Evolutionary conservation across 1,140 invertebrate genomes (phyloP), one percentile per base, ranked within the genome.

Genomic region (Branchinecta lindahli): DNA sequence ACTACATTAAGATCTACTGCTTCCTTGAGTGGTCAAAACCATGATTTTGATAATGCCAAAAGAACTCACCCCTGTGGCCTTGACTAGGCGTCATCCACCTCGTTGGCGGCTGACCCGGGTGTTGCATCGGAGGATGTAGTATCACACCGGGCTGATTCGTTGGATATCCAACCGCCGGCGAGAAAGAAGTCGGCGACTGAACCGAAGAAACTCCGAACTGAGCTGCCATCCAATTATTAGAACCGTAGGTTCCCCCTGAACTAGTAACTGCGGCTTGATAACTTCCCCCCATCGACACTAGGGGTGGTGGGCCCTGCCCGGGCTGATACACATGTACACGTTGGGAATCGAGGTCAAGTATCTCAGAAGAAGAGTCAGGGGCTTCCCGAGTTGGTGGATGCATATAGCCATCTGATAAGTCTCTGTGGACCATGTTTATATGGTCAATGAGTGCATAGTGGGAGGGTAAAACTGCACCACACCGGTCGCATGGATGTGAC

Each of bases 321-420:
- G 79, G 75, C 71, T 83, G 82, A 75, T 85, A 85, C 69, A 85
- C 82, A 5, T 88, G 85, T 68, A 93, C 90, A 79, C 92, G 92
- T 74, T 92, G 90, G 0, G 90, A 92, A 77, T 93, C 91, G 68
- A 94, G 79, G 78, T 94, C 91, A 46, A 94, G 81, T 70, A 94
- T 88, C 75, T 92, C 90, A 44, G 84, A 83, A 73, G 85, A 72
- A 73, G 33, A 73, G 65, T 44, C 72, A 67, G n/a, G 72, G 8
- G 45, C 65, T 67, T 33, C 70, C 70, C 52, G 70, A 70, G 15
- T 70, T 72, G 44, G 72, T 71, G 21, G 70, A 69, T 12, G 74
- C 72, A 44, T 20, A 67, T 66, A 67, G 9, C 69, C 71, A 44
- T 47, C 65, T 45, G 61, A 44, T 9, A 69, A 67, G 44, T 52